These are phyloP conservation scores for Pituophis catenifer DNA, from an alignment of 2,113 vertebrate species.

Conservation along the genomic window DNA sequence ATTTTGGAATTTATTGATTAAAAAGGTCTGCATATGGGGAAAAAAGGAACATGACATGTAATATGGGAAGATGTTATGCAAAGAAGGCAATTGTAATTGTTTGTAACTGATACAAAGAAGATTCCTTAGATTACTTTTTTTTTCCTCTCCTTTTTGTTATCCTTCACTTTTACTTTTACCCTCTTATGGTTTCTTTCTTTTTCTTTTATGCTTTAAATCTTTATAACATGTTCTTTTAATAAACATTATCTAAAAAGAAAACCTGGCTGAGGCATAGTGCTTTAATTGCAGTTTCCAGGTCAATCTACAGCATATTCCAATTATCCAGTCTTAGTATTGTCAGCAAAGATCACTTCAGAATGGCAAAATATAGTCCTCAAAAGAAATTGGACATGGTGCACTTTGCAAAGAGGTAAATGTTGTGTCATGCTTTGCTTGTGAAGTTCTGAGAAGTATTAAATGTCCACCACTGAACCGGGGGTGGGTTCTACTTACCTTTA, in stretches of 20 bases:
- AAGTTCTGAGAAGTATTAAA: background rate
- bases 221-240: background rate
- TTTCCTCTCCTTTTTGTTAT: background rate
- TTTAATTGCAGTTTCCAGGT: background rate
- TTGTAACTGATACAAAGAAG: background rate
- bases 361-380: background rate
- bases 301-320: background rate
- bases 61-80: background rate
- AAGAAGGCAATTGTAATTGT: background rate
- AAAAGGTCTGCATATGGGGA: background rate
- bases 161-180: background rate
- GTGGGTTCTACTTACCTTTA: no score
- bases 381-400: background rate
- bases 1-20: background rate
- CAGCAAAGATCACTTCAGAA: background rate
- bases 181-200: background rate
- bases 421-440: background rate
- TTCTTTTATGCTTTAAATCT: background rate
- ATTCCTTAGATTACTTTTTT: background rate
- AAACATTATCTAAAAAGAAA: background rate
- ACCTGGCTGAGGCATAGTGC: background rate
- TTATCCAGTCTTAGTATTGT: background rate
- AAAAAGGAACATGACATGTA: background rate
- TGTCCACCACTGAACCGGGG: background rate
- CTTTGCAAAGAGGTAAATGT: background rate